phyloP scores from a whole-genome alignment of 1,140 invertebrate species.

The Reticulitermes speratus region DNA sequence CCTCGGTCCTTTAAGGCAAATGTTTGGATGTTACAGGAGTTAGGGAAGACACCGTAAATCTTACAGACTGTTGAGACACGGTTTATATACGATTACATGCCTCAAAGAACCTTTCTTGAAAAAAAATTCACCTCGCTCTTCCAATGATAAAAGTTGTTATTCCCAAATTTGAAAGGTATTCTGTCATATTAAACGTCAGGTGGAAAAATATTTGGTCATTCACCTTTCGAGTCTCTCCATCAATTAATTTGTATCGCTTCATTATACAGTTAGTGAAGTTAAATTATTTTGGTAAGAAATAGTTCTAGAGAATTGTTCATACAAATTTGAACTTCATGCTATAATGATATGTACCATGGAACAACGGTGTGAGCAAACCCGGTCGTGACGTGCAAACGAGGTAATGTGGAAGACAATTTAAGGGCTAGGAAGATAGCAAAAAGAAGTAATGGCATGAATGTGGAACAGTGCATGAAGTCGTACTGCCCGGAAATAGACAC shows the following conservation, averaged over 20 bases:
- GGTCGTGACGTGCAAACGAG: background rate
- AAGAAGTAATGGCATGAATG: too few species aligned
- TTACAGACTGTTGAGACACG: background rate
- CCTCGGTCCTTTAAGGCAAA: too few species aligned
- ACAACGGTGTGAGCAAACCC: background rate
- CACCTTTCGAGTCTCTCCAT: background rate
- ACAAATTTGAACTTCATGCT: too few species aligned
- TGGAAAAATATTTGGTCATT: background rate
- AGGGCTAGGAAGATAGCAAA: background rate
- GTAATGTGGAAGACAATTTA: background rate
- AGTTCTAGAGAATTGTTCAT: background rate
- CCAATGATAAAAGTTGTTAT: background rate
- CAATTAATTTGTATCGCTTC: background rate
- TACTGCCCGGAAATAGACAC: too few species aligned
- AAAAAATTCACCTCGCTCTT: background rate
- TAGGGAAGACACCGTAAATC: background rate
- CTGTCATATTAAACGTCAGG: background rate
- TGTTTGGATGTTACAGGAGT: background rate
- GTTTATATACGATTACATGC: background rate
- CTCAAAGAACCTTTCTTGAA: background rate
- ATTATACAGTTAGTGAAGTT: background rate
- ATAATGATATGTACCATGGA: too few species aligned
- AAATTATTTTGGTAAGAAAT: background rate
- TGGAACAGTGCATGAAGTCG: background rate
- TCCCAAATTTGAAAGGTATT: background rate